A percentile compares a stretch with the other conserved stretches of the same genome.
Evolutionary conservation across 2,113 vertebrate species (phyloP).

Genomic region (Erpornis zantholeuca): DNA sequence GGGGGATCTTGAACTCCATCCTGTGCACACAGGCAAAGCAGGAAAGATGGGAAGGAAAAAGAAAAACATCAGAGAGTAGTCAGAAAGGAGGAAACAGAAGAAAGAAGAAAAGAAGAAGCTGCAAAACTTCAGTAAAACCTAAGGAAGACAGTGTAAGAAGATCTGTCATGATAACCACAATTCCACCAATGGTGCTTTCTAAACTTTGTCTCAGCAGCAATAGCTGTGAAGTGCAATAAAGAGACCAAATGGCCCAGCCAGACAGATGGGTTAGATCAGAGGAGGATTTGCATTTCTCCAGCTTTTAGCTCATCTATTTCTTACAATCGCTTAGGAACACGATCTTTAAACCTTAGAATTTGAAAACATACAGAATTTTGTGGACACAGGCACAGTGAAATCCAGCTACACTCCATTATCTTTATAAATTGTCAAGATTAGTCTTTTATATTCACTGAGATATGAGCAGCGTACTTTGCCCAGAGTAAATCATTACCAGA

Average conservation of each 20-base stretch:
- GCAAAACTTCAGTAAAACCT: not conserved
- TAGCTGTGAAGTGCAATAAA: fast-evolving
- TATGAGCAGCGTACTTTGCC: not conserved
- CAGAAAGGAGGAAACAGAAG: not conserved
- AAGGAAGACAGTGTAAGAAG: not conserved
- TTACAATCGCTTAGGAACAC: not conserved
- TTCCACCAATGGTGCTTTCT: not conserved
- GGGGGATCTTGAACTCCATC: constrained; percentile 4
- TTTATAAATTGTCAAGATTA: not conserved
- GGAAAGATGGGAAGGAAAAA: not conserved
- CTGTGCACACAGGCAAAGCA: not conserved
- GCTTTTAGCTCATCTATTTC: not conserved
- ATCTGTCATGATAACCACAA: not conserved
- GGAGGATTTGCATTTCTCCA: not conserved
- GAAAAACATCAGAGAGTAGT: not conserved
- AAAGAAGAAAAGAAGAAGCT: not conserved
- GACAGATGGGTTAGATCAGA: not conserved
- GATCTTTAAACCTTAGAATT: not conserved
- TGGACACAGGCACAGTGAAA: not conserved
- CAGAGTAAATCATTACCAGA: constrained; percentile 52
- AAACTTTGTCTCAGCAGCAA: not conserved
- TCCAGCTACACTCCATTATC: not conserved
- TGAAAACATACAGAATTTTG: not conserved
- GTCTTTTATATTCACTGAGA: not conserved
- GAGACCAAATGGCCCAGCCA: not conserved